Evolutionary conservation across 2,888 invertebrate genomes (phyloP).

Genomic region (Thymelicus sylvestris): DNA sequence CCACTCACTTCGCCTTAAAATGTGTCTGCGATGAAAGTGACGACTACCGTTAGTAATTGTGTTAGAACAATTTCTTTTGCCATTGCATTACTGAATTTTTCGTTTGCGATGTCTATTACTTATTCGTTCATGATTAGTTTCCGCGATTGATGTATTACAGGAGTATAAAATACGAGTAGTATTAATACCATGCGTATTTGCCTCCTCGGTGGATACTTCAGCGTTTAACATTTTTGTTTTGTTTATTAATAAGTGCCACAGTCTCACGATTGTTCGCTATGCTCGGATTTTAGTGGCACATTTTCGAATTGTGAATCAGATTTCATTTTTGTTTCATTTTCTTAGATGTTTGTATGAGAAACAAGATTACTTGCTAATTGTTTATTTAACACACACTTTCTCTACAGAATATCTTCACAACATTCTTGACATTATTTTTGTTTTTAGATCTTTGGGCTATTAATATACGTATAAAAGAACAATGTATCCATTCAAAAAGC

Average conservation of each 20-base stretch:
- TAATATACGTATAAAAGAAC: too few relatives aligned
- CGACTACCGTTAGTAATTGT: constrained; percentile 80
- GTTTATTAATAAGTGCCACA: constrained; percentile 63
- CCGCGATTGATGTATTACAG: constrained; percentile 41
- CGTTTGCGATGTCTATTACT: constrained; percentile 39
- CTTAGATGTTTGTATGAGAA: constrained; percentile 12
- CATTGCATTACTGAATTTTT: constrained; percentile 65
- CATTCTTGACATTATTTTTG: background rate
- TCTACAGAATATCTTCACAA: background rate
- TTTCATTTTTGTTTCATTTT: constrained; percentile 36
- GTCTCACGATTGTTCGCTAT: constrained; percentile 55
- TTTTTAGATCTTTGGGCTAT: too few relatives aligned
- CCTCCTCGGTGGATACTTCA: constrained; percentile 61
- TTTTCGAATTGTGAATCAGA: constrained; percentile 33
- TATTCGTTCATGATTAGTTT: constrained; percentile 4
- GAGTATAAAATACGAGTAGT: constrained; percentile 52
- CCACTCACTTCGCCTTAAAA: constrained; percentile 82
- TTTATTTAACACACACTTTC: background rate
- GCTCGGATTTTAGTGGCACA: constrained; percentile 34
- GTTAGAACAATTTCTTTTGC: constrained; percentile 75
- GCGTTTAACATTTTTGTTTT: constrained; percentile 57
- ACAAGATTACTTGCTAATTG: background rate
- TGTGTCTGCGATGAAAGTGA: constrained; percentile 83
- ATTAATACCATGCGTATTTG: constrained; percentile 65
- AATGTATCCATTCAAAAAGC: too few relatives aligned